phyloP scores from a whole-genome alignment of 2,888 invertebrate genomes.

The Archaeoteleia sp. region DNA sequence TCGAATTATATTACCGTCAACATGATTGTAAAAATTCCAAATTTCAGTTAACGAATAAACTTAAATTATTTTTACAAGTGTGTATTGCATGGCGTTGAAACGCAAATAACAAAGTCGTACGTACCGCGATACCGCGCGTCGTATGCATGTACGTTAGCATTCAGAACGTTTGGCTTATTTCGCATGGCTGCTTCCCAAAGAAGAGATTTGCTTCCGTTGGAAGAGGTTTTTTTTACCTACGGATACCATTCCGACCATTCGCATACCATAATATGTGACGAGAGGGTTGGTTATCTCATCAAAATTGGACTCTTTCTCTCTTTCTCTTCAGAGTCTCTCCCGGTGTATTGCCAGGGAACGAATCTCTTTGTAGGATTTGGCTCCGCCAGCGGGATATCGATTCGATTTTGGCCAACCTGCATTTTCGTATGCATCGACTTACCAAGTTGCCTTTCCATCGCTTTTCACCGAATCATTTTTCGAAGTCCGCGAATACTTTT shows the following conservation, averaged over 20 bases:
- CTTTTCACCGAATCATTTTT: constrained; percentile 12
- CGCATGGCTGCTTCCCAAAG: constrained; percentile 72
- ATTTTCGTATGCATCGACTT: constrained; percentile 53
- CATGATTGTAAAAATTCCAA: not conserved
- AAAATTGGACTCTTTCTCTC: constrained; percentile 68
- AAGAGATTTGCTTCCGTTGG: constrained; percentile 73
- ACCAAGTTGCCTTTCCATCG: constrained; percentile 37
- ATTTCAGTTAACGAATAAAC: constrained; percentile 2
- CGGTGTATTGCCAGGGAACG: constrained; percentile 50
- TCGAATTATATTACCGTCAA: too few species aligned
- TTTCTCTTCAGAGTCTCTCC: constrained; percentile 53
- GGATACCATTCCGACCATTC: constrained; percentile 58
- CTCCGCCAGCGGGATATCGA: constrained; percentile 64
- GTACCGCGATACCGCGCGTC: constrained; percentile 56
- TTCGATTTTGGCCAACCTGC: constrained; percentile 61
- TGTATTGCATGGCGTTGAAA: constrained; percentile 20
- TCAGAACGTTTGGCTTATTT: constrained; percentile 74
- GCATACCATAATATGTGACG: constrained; percentile 65
- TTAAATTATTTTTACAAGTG: constrained; percentile 11
- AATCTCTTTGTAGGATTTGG: constrained; percentile 72
- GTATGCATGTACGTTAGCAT: constrained; percentile 72
- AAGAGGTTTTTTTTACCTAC: constrained; percentile 64
- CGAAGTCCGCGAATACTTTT: constrained; percentile 2
- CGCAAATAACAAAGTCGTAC: constrained; percentile 46
- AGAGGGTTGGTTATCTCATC: constrained; percentile 73